Percentiles rank a stretch among this genome's conserved stretches.
phyloP scores from a whole-genome alignment of 2,888 invertebrate genomes.

The Rhamnusium bicolor region DNA sequence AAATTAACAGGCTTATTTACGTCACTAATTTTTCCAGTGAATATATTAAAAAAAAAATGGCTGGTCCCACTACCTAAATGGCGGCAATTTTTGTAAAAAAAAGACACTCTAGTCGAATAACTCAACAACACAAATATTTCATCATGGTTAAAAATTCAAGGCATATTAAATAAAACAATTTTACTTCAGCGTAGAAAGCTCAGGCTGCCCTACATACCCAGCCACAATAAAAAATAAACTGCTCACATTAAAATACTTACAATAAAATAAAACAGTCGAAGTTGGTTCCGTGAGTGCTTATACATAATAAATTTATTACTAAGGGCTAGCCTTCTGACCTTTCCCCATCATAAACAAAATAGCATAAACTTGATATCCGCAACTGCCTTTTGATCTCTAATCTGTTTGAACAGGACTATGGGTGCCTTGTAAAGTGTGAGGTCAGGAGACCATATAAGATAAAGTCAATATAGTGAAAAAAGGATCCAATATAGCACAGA shows the following conservation, averaged over 20 bases:
- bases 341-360: slow-evolving; percentile 37
- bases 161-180: neutral
- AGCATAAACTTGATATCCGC: slow-evolving; percentile 35
- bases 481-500: slow-evolving; percentile 24
- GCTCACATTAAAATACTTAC: slow-evolving; percentile 5
- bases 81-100: too few species aligned
- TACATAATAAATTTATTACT: slow-evolving; percentile 40
- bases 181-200: neutral
- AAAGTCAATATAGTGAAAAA: slow-evolving; percentile 24
- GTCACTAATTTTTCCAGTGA: too few species aligned
- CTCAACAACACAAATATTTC: too few species aligned
- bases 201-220: neutral
- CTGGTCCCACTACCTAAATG: too few species aligned
- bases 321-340: slow-evolving; percentile 19
- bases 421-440: slow-evolving; percentile 31
- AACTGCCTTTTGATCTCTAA: slow-evolving; percentile 35
- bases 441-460: slow-evolving; percentile 26
- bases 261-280: slow-evolving; percentile 14
- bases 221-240: neutral
- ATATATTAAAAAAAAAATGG: too few species aligned
- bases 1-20: too few species aligned
- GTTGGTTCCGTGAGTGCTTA: slow-evolving; percentile 24
- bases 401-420: slow-evolving; percentile 33
- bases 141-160: neutral
- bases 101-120: too few species aligned